A percentile compares a stretch with the other conserved stretches of the same genome.
phyloP scores from a whole-genome alignment of 2,797 vertebrate genomes.

The Triplophysa yarkandensis region DNA sequence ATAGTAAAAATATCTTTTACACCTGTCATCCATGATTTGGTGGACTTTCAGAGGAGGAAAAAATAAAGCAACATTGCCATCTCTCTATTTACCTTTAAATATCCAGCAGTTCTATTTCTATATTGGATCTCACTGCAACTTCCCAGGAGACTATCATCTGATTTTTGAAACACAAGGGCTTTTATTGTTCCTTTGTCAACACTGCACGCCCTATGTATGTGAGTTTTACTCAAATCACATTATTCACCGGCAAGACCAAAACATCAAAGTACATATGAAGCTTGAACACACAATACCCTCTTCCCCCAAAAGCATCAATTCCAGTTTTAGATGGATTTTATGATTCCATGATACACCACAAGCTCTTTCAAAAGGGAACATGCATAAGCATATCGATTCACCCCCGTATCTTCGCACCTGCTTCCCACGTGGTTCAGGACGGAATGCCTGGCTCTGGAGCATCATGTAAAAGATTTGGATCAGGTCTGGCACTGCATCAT shows the following conservation, averaged over 20 bases:
- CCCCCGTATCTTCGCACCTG: not conserved
- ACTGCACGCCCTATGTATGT: not conserved
- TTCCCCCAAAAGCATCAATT: not conserved
- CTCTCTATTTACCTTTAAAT: conserved; percentile 41
- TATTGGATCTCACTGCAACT: conserved; percentile 1
- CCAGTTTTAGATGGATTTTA: conserved; percentile 2
- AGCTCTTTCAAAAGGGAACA: not conserved
- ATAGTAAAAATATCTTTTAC: conserved; percentile 29
- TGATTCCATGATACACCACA: conserved; percentile 8
- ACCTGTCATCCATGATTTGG: conserved; percentile 41
- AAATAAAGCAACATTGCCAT: conserved; percentile 54
- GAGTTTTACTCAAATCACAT: not conserved
- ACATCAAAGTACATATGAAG: conserved; percentile 12
- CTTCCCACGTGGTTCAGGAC: conserved; percentile 6
- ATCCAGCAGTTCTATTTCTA: conserved; percentile 35
- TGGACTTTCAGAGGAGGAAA: conserved; percentile 52
- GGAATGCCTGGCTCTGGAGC: conserved; percentile 28
- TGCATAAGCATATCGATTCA: conserved; percentile 9
- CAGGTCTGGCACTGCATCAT: conserved; percentile 37
- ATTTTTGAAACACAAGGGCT: conserved; percentile 5
- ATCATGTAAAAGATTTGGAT: conserved; percentile 51
- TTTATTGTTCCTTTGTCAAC: conserved; percentile 26
- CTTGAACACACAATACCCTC: not conserved
- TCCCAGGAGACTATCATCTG: not conserved
- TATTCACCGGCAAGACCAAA: not conserved